A percentile compares a stretch with the other conserved stretches of the same genome.
phyloP scores from a whole-genome alignment of 1,140 invertebrate species.

The Megathymus violae region DNA sequence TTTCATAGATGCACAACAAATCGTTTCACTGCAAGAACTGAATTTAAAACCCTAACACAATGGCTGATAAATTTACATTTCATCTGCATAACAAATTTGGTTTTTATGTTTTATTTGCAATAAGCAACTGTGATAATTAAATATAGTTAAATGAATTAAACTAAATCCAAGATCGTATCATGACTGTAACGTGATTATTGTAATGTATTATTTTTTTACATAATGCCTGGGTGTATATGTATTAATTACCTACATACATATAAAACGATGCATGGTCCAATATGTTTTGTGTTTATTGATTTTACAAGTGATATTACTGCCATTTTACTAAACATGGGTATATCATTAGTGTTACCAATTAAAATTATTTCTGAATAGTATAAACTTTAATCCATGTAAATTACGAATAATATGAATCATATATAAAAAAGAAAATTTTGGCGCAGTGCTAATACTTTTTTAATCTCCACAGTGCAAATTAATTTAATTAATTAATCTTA shows the following conservation, averaged over 20 bases:
- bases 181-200: slow-evolving; percentile 44
- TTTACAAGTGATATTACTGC: slow-evolving; percentile 66
- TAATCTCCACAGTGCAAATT: not conserved
- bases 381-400: not conserved
- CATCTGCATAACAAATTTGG: slow-evolving; percentile 24
- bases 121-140: slow-evolving; percentile 65
- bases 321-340: slow-evolving; percentile 57
- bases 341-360: slow-evolving; percentile 32
- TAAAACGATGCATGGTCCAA: slow-evolving; percentile 28
- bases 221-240: slow-evolving; percentile 19
- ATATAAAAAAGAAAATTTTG: slow-evolving; percentile 5
- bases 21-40: slow-evolving; percentile 19
- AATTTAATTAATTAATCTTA: too few species aligned
- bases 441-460: not conserved
- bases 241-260: slow-evolving; percentile 1
- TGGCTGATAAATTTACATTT: slow-evolving; percentile 16
- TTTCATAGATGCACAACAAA: slow-evolving; percentile 21
- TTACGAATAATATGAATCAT: slow-evolving; percentile 1
- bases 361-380: slow-evolving; percentile 12
- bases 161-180: slow-evolving; percentile 48
- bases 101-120: slow-evolving; percentile 45
- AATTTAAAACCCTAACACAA: not conserved
- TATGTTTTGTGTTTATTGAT: slow-evolving; percentile 50
- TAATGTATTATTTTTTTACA: slow-evolving; percentile 40
- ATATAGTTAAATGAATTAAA: slow-evolving; percentile 49